These are phyloP conservation scores for Theocolax elegans DNA, from an alignment of 1,140 invertebrate species.

Conservation along the genomic window DNA sequence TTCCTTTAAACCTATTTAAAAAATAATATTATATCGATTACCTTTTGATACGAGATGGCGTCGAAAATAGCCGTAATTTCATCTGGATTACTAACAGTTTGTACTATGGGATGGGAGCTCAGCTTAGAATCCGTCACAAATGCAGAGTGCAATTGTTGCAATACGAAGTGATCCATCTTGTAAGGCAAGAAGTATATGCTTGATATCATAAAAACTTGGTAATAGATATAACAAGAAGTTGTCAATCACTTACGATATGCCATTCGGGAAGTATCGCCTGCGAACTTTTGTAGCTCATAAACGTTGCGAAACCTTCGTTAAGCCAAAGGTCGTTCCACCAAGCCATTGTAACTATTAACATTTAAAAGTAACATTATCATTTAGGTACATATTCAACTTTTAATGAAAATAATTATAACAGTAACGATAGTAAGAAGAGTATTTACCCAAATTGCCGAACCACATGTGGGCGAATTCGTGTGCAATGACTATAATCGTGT, in stretches of 20 bases:
- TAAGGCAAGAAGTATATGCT: too few species aligned
- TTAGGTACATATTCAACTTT: too few species aligned
- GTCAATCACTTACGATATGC: slow-evolving; percentile 77
- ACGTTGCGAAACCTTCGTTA: slow-evolving; percentile 92
- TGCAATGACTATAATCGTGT: slow-evolving; percentile 83
- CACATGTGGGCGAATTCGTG: slow-evolving; percentile 95
- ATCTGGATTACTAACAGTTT: slow-evolving; percentile 83
- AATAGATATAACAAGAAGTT: neutral
- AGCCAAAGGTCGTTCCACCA: slow-evolving; percentile 96
- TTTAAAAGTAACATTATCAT: neutral
- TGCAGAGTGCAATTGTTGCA: slow-evolving; percentile 78
- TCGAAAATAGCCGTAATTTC: slow-evolving; percentile 95
- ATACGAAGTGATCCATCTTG: slow-evolving; percentile 80
- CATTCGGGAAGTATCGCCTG: slow-evolving; percentile 80
- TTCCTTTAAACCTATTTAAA: neutral
- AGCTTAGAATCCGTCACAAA: slow-evolving; percentile 82
- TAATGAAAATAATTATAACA: too few species aligned
- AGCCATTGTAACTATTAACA: slow-evolving; percentile 79
- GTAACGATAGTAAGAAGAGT: slow-evolving; percentile 12
- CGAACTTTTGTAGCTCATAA: slow-evolving; percentile 84
- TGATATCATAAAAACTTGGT: neutral
- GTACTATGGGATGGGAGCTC: slow-evolving; percentile 89
- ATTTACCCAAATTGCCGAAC: slow-evolving; percentile 85
- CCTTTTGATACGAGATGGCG: slow-evolving; percentile 92
- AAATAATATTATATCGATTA: slow-evolving; percentile 55